Percentiles rank a stretch among this genome's conserved stretches.
Conservation (phyloP, 2,113 vertebrate genomes). For the Pelvicachromis taeniatus region DNA sequence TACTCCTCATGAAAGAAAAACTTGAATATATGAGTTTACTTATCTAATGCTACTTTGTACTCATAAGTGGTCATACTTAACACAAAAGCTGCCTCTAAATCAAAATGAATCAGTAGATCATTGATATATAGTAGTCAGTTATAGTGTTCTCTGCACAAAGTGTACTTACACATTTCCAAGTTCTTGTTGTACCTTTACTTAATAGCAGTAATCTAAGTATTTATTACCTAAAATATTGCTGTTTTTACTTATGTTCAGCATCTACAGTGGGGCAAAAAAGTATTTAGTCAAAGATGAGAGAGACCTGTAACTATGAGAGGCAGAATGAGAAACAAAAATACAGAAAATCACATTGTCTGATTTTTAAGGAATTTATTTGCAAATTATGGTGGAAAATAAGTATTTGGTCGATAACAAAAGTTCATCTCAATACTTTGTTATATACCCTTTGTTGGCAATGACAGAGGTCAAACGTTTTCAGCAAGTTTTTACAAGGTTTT, state of each 20-base stretch:
- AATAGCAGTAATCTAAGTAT: fast-evolving
- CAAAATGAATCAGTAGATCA: neutral
- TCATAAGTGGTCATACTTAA: neutral
- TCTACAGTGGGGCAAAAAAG: too few relatives aligned
- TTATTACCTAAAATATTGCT: neutral
- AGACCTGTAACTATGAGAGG: too few relatives aligned
- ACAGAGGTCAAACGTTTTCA: too few relatives aligned
- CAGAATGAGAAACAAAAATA: too few relatives aligned
- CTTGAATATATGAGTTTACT: neutral
- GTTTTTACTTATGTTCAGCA: neutral
- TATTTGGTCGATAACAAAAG: too few relatives aligned
- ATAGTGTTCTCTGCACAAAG: neutral
- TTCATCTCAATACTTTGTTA: too few relatives aligned
- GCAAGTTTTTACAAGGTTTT: too few relatives aligned
- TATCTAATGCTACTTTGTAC: neutral
- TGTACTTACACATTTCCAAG: neutral
- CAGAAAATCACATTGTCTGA: too few relatives aligned
- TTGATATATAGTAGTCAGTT: neutral
- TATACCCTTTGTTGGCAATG: too few relatives aligned
- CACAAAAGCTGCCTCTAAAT: neutral
- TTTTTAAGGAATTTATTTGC: too few relatives aligned
- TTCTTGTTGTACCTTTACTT: neutral
- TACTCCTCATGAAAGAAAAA: neutral
- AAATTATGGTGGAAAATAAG: too few relatives aligned
- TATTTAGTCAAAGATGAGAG: too few relatives aligned